Conservation (phyloP, 2,113 vertebrate species). For the Ceyx melanurus region DNA sequence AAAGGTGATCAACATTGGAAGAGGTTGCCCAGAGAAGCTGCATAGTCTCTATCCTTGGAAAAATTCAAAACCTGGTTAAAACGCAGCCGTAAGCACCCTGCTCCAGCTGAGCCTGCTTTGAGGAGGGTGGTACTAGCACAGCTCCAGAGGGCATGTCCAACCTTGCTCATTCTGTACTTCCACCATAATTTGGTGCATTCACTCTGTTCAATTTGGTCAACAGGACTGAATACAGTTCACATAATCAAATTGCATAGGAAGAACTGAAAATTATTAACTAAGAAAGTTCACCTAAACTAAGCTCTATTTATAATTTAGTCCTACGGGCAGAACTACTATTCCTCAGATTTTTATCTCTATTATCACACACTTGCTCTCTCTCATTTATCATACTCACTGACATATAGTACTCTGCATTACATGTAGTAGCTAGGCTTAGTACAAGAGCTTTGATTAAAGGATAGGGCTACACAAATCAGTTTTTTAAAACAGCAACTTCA, state of each 20-base stretch:
- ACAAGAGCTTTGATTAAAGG: background rate
- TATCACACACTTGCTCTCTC: background rate
- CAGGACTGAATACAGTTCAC: background rate
- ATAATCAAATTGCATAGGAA: background rate
- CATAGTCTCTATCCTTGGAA: background rate
- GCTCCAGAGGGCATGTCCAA: background rate
- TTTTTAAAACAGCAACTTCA: constrained; percentile 15
- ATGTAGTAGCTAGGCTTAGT: background rate
- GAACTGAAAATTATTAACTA: background rate
- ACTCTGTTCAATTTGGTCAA: background rate
- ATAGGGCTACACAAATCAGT: background rate
- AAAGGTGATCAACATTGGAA: background rate
- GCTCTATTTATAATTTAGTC: background rate
- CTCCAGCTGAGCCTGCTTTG: background rate
- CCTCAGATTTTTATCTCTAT: background rate
- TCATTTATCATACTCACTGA: background rate
- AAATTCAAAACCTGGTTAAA: background rate
- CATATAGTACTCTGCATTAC: background rate
- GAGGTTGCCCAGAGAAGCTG: background rate
- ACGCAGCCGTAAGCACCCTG: background rate
- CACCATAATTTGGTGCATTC: background rate
- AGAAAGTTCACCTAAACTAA: background rate
- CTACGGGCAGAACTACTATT: background rate
- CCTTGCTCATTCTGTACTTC: background rate
- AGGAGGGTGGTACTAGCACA: background rate